Percentiles rank a stretch among this genome's conserved stretches.
Conservation (phyloP, 30 jellyfish, hydroid and myxozoan species). For the Aurelia coerulea region DNA sequence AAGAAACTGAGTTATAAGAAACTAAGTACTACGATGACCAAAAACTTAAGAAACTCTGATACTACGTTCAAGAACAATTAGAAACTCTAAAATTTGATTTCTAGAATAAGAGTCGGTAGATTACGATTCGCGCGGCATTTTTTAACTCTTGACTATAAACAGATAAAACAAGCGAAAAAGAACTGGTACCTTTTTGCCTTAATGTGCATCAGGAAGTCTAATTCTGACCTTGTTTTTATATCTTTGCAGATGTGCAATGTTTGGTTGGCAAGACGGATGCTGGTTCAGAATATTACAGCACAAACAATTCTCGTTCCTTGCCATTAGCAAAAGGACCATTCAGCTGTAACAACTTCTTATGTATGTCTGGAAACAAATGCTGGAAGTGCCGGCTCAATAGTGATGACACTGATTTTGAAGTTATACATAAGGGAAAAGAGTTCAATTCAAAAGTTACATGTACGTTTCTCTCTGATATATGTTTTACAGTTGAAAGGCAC, state of each 20-base stretch:
- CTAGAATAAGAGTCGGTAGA: too few relatives aligned
- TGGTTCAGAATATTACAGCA: constrained; percentile 28
- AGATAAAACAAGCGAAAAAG: too few relatives aligned
- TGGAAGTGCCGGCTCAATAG: constrained; percentile 45
- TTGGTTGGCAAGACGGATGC: constrained; percentile 30
- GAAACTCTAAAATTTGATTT: too few relatives aligned
- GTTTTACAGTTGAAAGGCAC: too few relatives aligned
- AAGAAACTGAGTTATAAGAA: too few relatives aligned
- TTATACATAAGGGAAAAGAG: constrained; percentile 19
- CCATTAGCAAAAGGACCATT: constrained; percentile 41
- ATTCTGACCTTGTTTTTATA: neutral
- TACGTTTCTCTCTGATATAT: neutral
- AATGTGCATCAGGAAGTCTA: neutral
- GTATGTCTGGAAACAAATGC: constrained; percentile 37
- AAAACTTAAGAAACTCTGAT: too few relatives aligned
- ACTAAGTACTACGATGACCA: too few relatives aligned
- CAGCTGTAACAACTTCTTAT: constrained; percentile 31
- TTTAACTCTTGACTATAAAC: too few relatives aligned
- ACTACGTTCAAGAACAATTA: too few relatives aligned
- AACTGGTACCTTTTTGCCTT: too few relatives aligned
- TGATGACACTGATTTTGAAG: neutral
- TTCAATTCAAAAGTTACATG: constrained; percentile 33
- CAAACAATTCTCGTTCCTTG: constrained; percentile 16
- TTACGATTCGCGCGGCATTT: too few relatives aligned
- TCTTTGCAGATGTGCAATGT: constrained; percentile 40